phyloP scores from a whole-genome alignment of 2,888 invertebrate genomes.

The Strigamia crassipes region DNA sequence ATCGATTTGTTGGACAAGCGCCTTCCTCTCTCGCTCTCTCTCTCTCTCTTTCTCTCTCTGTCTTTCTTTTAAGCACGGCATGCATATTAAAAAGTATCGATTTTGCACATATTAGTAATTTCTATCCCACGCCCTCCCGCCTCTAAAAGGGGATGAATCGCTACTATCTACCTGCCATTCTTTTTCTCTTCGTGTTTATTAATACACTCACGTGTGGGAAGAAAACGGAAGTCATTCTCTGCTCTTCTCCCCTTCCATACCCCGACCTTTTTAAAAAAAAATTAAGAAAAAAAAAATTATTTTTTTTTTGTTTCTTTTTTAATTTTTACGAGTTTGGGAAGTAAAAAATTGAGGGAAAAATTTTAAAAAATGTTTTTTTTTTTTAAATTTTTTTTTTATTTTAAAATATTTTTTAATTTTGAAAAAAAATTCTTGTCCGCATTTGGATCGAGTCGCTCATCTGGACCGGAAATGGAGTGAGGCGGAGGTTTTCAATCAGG shows the following conservation, averaged over 20 bases:
- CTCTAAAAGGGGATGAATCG: constrained; percentile 46
- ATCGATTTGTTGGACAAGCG: constrained; percentile 46
- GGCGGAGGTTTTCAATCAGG: constrained; percentile 31
- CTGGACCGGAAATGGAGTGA: constrained; percentile 39
- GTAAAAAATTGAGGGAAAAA: not conserved
- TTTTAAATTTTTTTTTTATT: not conserved
- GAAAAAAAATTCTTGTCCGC: not conserved
- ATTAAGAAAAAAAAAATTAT: not conserved
- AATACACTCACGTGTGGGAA: constrained; percentile 42
- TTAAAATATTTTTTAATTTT: too few species aligned
- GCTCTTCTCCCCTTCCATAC: not conserved
- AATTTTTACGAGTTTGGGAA: not conserved
- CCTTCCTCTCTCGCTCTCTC: constrained; percentile 36
- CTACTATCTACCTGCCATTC: constrained; percentile 44
- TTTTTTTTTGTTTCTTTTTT: not conserved
- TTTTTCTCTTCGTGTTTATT: constrained; percentile 31
- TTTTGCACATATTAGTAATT: constrained; percentile 53
- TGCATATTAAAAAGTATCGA: constrained; percentile 55
- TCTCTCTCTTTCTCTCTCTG: constrained; percentile 46
- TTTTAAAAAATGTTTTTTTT: not conserved
- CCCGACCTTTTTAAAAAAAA: not conserved
- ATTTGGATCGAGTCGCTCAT: constrained; percentile 29
- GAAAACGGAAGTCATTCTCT: constrained; percentile 13
- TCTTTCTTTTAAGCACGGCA: constrained; percentile 52
- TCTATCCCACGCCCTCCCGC: constrained; percentile 27